These are phyloP conservation scores for Scaptomyza reducta DNA, from an alignment of 2,888 invertebrate genomes.

Conservation along the genomic window DNA sequence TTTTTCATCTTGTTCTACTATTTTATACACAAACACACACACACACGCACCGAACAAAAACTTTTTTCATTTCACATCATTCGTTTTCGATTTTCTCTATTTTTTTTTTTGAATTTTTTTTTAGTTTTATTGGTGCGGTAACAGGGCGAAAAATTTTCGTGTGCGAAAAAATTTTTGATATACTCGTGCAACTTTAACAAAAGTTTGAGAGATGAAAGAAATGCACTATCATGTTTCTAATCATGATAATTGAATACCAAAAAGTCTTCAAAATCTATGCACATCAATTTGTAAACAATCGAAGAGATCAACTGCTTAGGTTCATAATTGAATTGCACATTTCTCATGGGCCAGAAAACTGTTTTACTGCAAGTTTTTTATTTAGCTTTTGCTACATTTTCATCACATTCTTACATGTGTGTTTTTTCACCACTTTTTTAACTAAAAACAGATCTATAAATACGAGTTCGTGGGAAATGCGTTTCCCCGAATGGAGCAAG, in stretches of 20 bases:
- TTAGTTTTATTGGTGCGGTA: conserved; percentile 49
- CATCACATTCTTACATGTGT: conserved; percentile 4
- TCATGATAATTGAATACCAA: conserved; percentile 48
- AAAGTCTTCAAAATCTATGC: conserved; percentile 6
- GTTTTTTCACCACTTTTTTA: conserved; percentile 20
- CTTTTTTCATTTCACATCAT: conserved; percentile 47
- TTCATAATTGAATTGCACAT: neutral
- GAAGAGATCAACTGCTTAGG: neutral
- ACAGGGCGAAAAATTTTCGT: conserved; percentile 50
- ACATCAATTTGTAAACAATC: conserved; percentile 41
- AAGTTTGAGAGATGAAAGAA: conserved; percentile 6
- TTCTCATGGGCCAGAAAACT: conserved; percentile 3
- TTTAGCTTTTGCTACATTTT: conserved; percentile 6
- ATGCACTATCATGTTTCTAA: conserved; percentile 49
- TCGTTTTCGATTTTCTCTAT: conserved; percentile 20
- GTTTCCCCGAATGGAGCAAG: conserved; percentile 57
- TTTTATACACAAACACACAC: conserved; percentile 19
- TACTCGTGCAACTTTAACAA: conserved; percentile 27
- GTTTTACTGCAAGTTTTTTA: conserved; percentile 9
- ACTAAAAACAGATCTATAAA: conserved; percentile 65
- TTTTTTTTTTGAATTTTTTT: conserved; percentile 8
- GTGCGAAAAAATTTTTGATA: conserved; percentile 49
- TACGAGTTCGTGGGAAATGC: conserved; percentile 57
- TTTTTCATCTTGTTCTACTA: conserved; percentile 52
- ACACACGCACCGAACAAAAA: conserved; percentile 28